phyloP scores from a whole-genome alignment of 35 echinoderm and acorn worm genomes.

The Lytechinus pictus region DNA sequence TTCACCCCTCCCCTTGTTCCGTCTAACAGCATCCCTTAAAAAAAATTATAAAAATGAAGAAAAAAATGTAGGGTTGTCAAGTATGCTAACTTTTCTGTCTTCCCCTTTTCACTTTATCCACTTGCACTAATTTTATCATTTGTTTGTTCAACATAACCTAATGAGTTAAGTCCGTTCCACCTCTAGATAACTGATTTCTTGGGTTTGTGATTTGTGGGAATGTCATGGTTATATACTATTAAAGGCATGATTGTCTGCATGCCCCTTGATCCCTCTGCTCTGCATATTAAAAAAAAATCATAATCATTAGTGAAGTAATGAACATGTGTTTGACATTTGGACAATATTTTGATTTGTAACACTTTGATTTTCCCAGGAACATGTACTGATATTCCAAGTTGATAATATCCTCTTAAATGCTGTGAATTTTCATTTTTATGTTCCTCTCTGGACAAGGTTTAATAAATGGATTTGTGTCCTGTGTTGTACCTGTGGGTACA shows the following conservation, averaged over 20 bases:
- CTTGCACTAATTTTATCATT: background rate
- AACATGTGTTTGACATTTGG: background rate
- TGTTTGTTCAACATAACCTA: background rate
- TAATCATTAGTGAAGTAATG: background rate
- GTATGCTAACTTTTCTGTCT: background rate
- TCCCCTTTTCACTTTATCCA: background rate
- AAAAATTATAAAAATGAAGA: background rate
- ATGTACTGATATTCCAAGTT: too few relatives aligned
- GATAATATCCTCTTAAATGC: too few relatives aligned
- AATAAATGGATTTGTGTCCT: too few relatives aligned
- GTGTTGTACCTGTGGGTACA: too few relatives aligned
- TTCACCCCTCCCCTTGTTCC: background rate
- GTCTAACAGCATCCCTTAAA: background rate
- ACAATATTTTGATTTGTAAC: too few relatives aligned
- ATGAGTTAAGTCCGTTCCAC: background rate
- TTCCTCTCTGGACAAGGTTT: too few relatives aligned
- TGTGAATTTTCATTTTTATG: too few relatives aligned
- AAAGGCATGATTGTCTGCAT: background rate
- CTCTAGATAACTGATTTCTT: background rate
- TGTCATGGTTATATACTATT: background rate
- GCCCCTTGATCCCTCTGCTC: background rate
- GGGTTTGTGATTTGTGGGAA: conserved; percentile 52
- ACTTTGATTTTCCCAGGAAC: too few relatives aligned
- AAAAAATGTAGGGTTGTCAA: background rate
- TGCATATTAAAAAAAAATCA: background rate